Evolutionary conservation across 2,113 vertebrate species (phyloP).

Genomic region (Gymnogyps californianus): DNA sequence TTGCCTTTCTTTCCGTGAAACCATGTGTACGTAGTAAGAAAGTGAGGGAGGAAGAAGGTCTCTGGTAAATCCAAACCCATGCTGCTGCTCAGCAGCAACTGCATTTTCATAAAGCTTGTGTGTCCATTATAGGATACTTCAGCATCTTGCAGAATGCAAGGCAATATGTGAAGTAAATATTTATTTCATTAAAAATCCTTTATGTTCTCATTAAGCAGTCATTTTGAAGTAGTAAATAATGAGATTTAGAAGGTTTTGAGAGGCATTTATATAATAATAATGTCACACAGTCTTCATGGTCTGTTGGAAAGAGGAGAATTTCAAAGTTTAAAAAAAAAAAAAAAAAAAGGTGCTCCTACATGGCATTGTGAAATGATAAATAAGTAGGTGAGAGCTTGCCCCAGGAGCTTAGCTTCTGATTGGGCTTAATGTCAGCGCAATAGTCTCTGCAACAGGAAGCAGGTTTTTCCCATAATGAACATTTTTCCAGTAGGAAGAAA

Average conservation of each 20-base stretch:
- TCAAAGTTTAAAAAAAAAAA: not conserved
- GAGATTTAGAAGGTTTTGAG: not conserved
- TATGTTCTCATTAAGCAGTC: not conserved
- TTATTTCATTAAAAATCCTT: not conserved
- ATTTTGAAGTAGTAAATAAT: not conserved
- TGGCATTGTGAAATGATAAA: not conserved
- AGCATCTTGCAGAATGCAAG: not conserved
- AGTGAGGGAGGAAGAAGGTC: not conserved
- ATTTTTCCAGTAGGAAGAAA: not conserved
- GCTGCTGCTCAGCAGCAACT: not conserved
- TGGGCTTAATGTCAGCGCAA: not conserved
- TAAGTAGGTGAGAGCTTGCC: not conserved
- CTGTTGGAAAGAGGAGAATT: not conserved
- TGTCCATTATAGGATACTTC: not conserved
- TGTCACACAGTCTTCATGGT: not conserved
- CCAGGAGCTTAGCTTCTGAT: not conserved
- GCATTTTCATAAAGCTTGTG: not conserved
- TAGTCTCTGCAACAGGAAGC: not conserved
- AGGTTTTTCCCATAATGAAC: not conserved
- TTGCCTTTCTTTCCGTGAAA: not conserved
- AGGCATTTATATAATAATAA: not conserved
- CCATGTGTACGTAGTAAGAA: rapidly evolving
- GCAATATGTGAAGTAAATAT: not conserved
- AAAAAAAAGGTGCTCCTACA: not conserved
- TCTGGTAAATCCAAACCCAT: not conserved